Conservation (phyloP, 2,797 vertebrate species). For the Pteronotus mesoamericanus region DNA sequence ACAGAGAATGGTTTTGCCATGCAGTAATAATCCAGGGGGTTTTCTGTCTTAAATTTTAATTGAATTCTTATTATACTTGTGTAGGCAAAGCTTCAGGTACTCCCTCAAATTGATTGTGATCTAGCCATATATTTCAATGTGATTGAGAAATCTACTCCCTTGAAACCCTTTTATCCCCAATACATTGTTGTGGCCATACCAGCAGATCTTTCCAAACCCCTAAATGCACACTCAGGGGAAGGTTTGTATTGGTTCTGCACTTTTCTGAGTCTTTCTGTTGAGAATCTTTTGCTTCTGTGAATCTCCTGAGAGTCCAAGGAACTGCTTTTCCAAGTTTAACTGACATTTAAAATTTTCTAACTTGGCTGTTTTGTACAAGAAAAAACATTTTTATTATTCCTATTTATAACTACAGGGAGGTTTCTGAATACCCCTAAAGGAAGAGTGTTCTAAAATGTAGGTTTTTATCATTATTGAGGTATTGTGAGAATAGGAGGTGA, state of each 20-base stretch:
- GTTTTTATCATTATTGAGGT: not conserved
- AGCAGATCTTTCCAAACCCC: not conserved
- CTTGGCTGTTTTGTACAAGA: not conserved
- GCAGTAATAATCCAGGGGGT: not conserved
- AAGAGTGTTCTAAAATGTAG: not conserved
- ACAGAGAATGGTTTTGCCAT: not conserved
- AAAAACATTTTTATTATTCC: not conserved
- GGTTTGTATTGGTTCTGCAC: not conserved
- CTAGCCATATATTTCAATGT: not conserved
- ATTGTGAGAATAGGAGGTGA: not conserved
- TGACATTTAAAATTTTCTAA: not conserved
- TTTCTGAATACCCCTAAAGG: not conserved
- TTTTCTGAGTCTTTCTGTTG: not conserved
- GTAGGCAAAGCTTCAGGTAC: not conserved
- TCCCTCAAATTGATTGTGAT: not conserved
- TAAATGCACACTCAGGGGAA: not conserved
- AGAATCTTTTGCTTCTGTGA: not conserved
- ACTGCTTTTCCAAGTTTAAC: not conserved
- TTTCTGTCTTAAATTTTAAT: conserved; percentile 7
- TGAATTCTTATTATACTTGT: not conserved
- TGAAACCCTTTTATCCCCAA: not conserved
- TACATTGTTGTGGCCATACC: not conserved
- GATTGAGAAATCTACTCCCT: not conserved
- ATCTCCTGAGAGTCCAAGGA: not conserved
- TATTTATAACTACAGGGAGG: not conserved